phyloP scores from a whole-genome alignment of 2,113 vertebrate species.

The human (Homo sapiens) region DNA sequence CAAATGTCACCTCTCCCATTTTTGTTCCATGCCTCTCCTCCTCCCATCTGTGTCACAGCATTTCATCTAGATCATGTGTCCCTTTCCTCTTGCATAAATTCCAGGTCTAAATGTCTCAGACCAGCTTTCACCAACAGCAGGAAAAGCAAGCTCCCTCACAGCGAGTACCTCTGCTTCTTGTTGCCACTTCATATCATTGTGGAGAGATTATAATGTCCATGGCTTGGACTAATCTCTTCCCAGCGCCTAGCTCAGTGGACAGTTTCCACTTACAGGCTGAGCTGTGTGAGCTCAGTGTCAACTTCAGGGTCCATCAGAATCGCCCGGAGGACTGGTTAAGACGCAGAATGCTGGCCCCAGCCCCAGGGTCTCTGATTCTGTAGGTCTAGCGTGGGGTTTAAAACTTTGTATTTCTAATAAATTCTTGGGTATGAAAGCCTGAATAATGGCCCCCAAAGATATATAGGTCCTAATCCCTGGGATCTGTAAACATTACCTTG shows the following conservation, averaged over 20 bases:
- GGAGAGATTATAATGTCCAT: background rate
- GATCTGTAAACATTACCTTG: background rate
- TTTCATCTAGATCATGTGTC: background rate
- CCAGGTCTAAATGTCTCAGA: background rate
- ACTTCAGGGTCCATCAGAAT: background rate
- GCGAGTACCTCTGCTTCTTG: background rate
- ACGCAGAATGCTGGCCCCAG: background rate
- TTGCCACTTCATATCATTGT: background rate
- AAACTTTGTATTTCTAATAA: conserved; percentile 11
- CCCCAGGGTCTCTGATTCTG: background rate
- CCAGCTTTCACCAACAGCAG: background rate
- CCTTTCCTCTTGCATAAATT: background rate
- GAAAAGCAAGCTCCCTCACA: background rate
- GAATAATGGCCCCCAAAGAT: background rate
- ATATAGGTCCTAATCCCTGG: background rate
- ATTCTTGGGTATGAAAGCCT: background rate
- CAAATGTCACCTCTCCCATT: background rate
- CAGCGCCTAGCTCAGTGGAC: background rate
- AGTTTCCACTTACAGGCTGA: background rate
- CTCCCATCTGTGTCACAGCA: background rate
- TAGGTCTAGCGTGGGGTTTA: background rate
- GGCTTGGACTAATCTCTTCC: background rate
- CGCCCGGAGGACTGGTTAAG: background rate
- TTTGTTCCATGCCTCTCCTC: background rate
- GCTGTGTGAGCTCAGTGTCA: background rate